A percentile compares a stretch with the other conserved stretches of the same genome.
Conservation (phyloP, 2,888 invertebrate species). For the Gryllus longicercus region DNA sequence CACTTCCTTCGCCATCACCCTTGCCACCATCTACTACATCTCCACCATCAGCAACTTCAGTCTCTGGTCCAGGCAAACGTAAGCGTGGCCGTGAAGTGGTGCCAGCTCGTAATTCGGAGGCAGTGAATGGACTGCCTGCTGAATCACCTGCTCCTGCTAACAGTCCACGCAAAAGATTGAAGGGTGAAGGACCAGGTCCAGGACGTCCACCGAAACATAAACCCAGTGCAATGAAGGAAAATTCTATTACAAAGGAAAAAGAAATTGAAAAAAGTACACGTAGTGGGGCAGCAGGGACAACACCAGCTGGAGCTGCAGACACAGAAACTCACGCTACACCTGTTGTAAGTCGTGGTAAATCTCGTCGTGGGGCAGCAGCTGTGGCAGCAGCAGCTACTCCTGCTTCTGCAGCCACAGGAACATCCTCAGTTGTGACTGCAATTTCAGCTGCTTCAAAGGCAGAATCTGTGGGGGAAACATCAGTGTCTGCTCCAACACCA, state of each 20-base stretch:
- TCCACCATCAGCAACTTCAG: not conserved
- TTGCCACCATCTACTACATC: not conserved
- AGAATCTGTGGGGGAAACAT: not conserved
- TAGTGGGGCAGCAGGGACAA: too few relatives aligned
- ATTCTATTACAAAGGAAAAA: not conserved
- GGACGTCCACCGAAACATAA: not conserved
- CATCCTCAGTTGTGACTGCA: too few relatives aligned
- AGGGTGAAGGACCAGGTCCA: not conserved
- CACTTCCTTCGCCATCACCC: not conserved
- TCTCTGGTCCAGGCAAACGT: not conserved
- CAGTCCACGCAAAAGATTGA: not conserved
- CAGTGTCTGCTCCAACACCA: not conserved
- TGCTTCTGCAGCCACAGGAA: too few relatives aligned
- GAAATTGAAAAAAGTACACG: not conserved
- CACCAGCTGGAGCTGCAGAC: not conserved
- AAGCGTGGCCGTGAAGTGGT: not conserved
- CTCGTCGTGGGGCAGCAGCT: not conserved
- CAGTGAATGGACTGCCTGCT: not conserved
- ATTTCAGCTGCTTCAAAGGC: not conserved
- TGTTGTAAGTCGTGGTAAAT: not conserved
- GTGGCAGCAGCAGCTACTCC: too few relatives aligned
- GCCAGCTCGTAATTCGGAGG: not conserved
- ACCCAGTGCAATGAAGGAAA: not conserved
- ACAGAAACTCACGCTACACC: not conserved
- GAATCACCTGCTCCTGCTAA: not conserved